Percentiles rank a stretch among this genome's conserved stretches.
Conservation (phyloP, 2,113 vertebrate genomes). For the Chauna torquata region DNA sequence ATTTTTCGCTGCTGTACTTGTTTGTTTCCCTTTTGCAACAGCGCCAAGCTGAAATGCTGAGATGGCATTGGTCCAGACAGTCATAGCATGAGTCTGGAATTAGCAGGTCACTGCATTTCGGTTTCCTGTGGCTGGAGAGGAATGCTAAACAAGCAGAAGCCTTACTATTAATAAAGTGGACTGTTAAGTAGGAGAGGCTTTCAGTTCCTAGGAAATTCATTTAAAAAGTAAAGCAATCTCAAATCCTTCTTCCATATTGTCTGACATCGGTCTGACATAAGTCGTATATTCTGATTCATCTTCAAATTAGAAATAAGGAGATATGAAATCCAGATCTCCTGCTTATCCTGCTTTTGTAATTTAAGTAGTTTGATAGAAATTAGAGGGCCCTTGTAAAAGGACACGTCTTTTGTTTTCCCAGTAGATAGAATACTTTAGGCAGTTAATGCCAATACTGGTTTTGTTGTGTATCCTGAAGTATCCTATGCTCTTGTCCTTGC, state of each 20-base stretch:
- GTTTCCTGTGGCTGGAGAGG: not conserved
- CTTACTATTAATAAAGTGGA: slow-evolving; percentile 4
- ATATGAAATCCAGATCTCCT: not conserved
- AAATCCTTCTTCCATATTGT: not conserved
- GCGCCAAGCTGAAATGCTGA: not conserved
- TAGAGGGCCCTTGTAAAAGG: not conserved
- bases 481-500: not conserved
- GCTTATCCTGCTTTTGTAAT: slow-evolving; percentile 5
- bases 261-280: not conserved
- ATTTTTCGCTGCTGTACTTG: not conserved
- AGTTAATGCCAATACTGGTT: not conserved
- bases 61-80: not conserved
- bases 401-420: not conserved
- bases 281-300: slow-evolving; percentile 12
- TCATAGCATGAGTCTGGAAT: not conserved
- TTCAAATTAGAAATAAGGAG: not conserved
- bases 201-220: not conserved
- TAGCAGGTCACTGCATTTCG: not conserved
- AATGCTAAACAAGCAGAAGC: not conserved
- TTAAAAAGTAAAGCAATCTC: not conserved
- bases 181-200: not conserved
- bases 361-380: not conserved
- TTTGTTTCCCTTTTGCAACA: slow-evolving; percentile 10
- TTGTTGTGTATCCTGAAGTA: not conserved
- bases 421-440: not conserved